Percentiles rank a stretch among this genome's conserved stretches.
phyloP scores from a whole-genome alignment of 2,888 invertebrate genomes.

The Eupithecia subfuscata region DNA sequence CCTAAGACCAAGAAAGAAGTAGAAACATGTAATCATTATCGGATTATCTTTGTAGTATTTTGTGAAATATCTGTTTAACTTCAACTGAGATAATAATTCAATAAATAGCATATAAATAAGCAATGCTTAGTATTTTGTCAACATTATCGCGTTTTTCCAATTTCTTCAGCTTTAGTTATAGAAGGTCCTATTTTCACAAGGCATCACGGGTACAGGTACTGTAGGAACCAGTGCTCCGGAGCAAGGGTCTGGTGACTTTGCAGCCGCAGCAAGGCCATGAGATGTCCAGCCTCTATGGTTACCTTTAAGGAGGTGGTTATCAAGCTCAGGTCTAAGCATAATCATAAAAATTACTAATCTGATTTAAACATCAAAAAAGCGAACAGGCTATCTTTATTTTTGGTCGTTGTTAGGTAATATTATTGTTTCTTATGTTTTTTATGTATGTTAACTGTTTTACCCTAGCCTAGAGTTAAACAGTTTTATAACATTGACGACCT shows the following conservation, averaged over 20 bases:
- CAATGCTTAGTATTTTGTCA: not conserved
- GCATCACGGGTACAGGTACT: slow-evolving; percentile 26
- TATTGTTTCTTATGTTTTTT: no score
- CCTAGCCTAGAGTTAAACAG: no score
- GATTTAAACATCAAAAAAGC: no score
- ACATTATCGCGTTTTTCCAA: not conserved
- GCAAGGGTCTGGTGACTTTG: slow-evolving; percentile 54
- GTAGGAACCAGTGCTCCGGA: slow-evolving; percentile 36
- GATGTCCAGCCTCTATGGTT: slow-evolving; percentile 51
- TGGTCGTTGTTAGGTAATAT: no score
- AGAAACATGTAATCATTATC: not conserved
- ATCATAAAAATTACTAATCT: slow-evolving; percentile 46
- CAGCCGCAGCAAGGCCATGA: slow-evolving; percentile 46
- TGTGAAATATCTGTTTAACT: not conserved
- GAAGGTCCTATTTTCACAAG: slow-evolving; percentile 28
- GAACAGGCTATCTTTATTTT: no score
- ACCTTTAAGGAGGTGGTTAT: slow-evolving; percentile 47
- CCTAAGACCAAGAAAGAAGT: not conserved
- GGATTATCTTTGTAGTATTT: no score
- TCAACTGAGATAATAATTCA: not conserved
- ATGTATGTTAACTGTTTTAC: no score
- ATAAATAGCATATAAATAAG: not conserved
- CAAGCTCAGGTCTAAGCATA: slow-evolving; percentile 48
- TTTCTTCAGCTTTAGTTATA: not conserved
- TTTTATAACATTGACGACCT: no score